Percentiles rank a stretch among this genome's conserved stretches.
Conservation (phyloP, 35 echinoderm and acorn worm genomes). For the Holothuria glaberrima region DNA sequence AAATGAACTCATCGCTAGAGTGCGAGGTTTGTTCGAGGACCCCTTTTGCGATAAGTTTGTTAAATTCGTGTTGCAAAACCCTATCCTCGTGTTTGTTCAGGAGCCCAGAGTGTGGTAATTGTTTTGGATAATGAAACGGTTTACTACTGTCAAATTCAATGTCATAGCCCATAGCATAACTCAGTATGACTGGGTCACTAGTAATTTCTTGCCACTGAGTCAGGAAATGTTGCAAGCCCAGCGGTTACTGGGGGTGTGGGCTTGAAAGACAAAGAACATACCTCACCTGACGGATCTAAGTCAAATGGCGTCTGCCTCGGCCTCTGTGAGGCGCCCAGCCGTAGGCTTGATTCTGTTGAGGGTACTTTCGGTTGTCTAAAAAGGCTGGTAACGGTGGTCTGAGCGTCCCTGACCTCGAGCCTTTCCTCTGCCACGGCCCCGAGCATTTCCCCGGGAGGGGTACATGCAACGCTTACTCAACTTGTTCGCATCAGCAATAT, state of each 20-base stretch:
- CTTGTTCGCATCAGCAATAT: neutral
- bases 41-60: slow-evolving; percentile 35
- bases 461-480: neutral
- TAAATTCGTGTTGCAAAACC: neutral
- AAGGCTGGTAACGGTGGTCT: neutral
- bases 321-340: slow-evolving; percentile 1
- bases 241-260: neutral
- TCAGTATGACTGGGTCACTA: neutral
- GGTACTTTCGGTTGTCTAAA: neutral
- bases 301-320: neutral
- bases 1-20: slow-evolving; percentile 24
- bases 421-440: neutral
- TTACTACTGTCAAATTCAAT: slow-evolving; percentile 29
- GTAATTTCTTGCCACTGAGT: slow-evolving; percentile 44
- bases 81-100: neutral
- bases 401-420: neutral
- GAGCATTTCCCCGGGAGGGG: neutral
- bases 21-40: neutral
- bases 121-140: neutral
- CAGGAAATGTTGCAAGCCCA: neutral
- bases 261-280: neutral
- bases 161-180: neutral
- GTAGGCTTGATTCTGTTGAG: slow-evolving; percentile 20
- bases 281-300: neutral
- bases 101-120: neutral